Evolutionary conservation across 2,797 vertebrate species (phyloP).

Genomic region (Leptoclinus maculatus): DNA sequence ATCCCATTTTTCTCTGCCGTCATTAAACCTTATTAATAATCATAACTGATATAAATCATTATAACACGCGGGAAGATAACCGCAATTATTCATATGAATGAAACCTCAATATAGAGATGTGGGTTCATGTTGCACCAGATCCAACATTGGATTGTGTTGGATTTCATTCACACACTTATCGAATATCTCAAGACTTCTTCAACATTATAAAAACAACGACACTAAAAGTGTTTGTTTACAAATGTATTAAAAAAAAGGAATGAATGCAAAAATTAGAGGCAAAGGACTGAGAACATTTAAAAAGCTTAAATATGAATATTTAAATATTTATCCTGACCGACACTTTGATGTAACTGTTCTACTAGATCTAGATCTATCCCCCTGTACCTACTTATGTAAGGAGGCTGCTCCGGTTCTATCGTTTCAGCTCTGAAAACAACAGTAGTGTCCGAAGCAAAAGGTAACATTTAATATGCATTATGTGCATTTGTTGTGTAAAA

Average conservation of each 20-base stretch:
- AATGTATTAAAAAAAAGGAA: not conserved
- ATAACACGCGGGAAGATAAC: not conserved
- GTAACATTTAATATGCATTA: not conserved
- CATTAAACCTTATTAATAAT: not conserved
- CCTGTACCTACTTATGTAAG: too few relatives aligned
- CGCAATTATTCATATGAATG: not conserved
- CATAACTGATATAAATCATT: not conserved
- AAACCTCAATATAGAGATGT: not conserved
- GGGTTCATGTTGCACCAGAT: not conserved
- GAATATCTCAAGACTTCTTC: not conserved
- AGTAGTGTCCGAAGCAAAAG: not conserved
- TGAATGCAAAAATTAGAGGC: not conserved
- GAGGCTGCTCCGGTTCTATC: not conserved
- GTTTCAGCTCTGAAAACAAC: not conserved
- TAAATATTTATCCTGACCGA: not conserved
- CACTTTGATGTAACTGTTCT: not conserved
- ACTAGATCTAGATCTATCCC: too few relatives aligned
- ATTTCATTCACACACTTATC: not conserved
- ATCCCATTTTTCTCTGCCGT: not conserved
- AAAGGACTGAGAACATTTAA: not conserved
- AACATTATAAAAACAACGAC: not conserved
- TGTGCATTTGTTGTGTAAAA: conserved; percentile 11
- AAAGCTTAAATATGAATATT: not conserved
- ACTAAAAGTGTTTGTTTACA: not conserved
- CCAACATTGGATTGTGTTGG: not conserved